Percentiles rank a stretch among this genome's conserved stretches.
phyloP scores from a whole-genome alignment of 2,888 invertebrate species.

The Sicus ferrugineus region DNA sequence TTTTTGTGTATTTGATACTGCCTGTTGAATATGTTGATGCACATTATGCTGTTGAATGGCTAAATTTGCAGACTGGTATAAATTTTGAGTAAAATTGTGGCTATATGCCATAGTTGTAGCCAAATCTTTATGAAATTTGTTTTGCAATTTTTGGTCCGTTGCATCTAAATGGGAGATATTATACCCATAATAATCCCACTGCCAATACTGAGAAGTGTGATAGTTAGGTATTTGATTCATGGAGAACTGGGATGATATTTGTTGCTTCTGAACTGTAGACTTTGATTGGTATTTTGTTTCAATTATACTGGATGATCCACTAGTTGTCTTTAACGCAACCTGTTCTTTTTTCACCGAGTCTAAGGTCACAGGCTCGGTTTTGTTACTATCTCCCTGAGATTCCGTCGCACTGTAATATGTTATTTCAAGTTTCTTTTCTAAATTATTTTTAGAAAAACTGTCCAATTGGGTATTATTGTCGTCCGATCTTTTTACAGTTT shows the following conservation, averaged over 20 bases:
- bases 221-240: conserved; percentile 75
- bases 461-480: not conserved
- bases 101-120: conserved; percentile 63
- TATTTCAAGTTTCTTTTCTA: not conserved
- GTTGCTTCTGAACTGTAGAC: conserved; percentile 42
- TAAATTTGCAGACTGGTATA: conserved; percentile 59
- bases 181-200: conserved; percentile 71
- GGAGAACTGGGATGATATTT: conserved; percentile 70
- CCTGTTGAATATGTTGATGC: conserved; percentile 58
- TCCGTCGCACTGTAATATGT: not conserved
- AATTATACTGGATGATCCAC: conserved; percentile 31
- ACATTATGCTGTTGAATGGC: conserved; percentile 61
- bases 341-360: conserved; percentile 24
- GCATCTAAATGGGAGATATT: conserved; percentile 69
- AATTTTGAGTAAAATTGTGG: conserved; percentile 62
- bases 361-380: not conserved
- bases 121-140: conserved; percentile 67
- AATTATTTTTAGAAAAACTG: not conserved
- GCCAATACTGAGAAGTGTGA: conserved; percentile 73
- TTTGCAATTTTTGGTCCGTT: conserved; percentile 69
- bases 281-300: conserved; percentile 40
- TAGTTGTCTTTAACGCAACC: conserved; percentile 35
- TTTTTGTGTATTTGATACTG: conserved; percentile 48
- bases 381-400: not conserved
- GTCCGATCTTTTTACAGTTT: not conserved